Percentiles rank a stretch among this genome's conserved stretches.
These are phyloP conservation scores for Drosophila buzzatii DNA, from an alignment of 2,888 invertebrate genomes.

Conservation along the genomic window DNA sequence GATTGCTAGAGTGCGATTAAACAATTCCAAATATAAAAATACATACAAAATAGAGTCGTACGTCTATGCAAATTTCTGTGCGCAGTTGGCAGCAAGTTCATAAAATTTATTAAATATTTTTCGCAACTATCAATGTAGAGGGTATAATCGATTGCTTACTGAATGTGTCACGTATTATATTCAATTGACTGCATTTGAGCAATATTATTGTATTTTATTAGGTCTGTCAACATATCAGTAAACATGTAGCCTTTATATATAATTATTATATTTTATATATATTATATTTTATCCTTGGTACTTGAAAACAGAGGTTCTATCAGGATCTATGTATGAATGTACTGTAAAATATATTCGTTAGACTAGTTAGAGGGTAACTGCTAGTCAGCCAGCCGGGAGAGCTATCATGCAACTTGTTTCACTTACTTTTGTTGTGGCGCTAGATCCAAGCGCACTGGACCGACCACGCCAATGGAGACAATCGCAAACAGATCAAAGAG, in stretches of 20 bases:
- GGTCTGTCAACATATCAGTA: not conserved
- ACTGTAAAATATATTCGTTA: too few species aligned
- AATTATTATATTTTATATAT: too few species aligned
- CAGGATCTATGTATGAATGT: too few species aligned
- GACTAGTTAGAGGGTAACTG: not conserved
- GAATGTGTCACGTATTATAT: not conserved
- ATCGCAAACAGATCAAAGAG: constrained; percentile 74
- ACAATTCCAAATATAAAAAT: constrained; percentile 48
- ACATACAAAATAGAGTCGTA: constrained; percentile 67
- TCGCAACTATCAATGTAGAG: constrained; percentile 1
- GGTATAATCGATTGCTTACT: not conserved
- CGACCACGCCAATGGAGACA: constrained; percentile 66
- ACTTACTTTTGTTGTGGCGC: constrained; percentile 51
- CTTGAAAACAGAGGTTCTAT: too few species aligned
- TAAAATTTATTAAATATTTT: constrained; percentile 60
- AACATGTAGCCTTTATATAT: too few species aligned
- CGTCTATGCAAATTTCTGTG: constrained; percentile 68
- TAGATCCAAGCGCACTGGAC: constrained; percentile 31
- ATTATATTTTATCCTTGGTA: too few species aligned
- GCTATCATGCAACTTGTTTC: not conserved
- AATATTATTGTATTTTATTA: not conserved
- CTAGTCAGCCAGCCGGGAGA: not conserved
- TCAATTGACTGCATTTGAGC: not conserved
- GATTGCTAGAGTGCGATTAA: constrained; percentile 67
- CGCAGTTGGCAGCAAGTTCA: constrained; percentile 68